Base-by-base conservation (phyloP, 2,797 vertebrate genomes). In the Periparus ater region DNA sequence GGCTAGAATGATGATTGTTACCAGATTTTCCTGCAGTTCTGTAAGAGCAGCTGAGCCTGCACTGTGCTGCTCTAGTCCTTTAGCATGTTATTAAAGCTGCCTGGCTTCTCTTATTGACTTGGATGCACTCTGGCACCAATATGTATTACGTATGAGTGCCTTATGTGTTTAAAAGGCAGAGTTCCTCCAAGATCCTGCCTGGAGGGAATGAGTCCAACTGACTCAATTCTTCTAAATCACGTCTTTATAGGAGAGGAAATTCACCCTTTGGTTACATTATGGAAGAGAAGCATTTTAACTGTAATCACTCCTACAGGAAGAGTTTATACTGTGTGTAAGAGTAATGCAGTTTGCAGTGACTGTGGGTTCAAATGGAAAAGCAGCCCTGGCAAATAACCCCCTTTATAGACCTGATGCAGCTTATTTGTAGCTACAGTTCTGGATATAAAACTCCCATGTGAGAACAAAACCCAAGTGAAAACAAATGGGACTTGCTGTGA, bases 81-180 rank as follows among this genome's bases (percentile, higher is more conserved):
- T 45, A 81, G 34, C 19, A 10, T 13, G 62, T 68, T 83, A 47
- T 50, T 72, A 57, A 61, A 74, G 54, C 84, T 77, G 74, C 84
- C 76, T 90, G 62, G 36, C 54, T 54, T 65, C 66, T 42, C 11
- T 60, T 61, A 79, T 15, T 76, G 75, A 85, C 66, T 11, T 77
- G 81, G 81, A 76, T 73, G 78, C 51, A 27, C 85, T 89, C 89
- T 79, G 91, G 55, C 68, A 76, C 62, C 87, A 55, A 23, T 62
- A 32, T 62, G 60, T 27, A 71, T 87, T 25, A 58, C 0, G 0
- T 55, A 21, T 7, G 9, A 76, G 84, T n/a, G 80, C 74, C 81
- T 85, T 82, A 45, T 42, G 55, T 89, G 36, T 44, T 85, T 86
- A 85, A 91, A 77, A 92, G 81, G 74, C 74, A 87, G 75, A 91